Evolutionary conservation across 1,140 invertebrate species (phyloP), one percentile per base, ranked within the genome.

Genomic region (Cotesia chilonis): DNA sequence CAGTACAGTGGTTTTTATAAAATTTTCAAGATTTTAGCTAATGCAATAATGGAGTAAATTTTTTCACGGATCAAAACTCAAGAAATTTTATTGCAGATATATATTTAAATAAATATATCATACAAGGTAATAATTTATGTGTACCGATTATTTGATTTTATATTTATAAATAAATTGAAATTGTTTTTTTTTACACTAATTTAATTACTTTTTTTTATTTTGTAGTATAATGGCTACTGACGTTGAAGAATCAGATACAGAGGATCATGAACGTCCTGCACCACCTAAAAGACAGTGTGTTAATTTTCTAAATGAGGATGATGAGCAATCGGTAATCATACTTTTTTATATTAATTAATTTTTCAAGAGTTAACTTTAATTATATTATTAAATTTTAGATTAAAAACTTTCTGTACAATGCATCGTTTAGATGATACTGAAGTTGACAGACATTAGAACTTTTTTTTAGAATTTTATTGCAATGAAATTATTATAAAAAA

Each of bases 221-320:
- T 78, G 76, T 60, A 59, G 75, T 57, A 79, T 76, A 80, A 85
- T 87, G 83, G 83, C 84, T 64, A 87, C 84, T 35, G 83, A 86
- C 67, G 78, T 81, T 14, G 84, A 87, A 61, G 85, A 86, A 64
- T 85, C 81, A 4, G 85, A 86, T 12, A 80, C 77, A 3, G 82
- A 84, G 12, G 82, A 84, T 57, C 79, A 80, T 14, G 80, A 82
- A 17, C 77, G 76, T 65, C 80, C 82, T 61, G 78, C 77, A 71
- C 80, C 79, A 10, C 77, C 80, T 60, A 86, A 83, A 77, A 79
- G 82, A 37, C 83, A 83, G 61, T 75, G 80, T 51, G 79, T 79
- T 4, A 73, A 70, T 69, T 20, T 80, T 69, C 61, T 78, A 61
- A 75, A 75, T 10, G 35, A 47, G 37, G 60, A 67, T n/a, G 76